phyloP scores from a whole-genome alignment of 2,113 vertebrate species.

The Anseranas semipalmata region DNA sequence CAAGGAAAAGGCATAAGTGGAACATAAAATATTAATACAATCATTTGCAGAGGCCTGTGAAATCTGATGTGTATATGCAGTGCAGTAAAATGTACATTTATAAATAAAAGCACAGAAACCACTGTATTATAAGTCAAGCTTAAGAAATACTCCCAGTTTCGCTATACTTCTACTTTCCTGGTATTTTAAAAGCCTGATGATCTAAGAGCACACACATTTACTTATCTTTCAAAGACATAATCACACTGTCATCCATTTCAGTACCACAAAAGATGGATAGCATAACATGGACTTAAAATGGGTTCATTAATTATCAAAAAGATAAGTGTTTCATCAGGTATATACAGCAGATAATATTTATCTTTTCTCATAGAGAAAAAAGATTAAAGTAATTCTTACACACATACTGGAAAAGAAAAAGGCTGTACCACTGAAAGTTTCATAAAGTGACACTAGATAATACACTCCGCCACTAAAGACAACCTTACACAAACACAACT shows the following conservation, averaged over 20 bases:
- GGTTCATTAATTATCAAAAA: conserved; percentile 83
- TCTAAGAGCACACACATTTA: conserved; percentile 81
- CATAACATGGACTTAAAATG: conserved; percentile 80
- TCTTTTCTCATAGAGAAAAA: conserved; percentile 78
- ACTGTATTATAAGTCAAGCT: conserved; percentile 35
- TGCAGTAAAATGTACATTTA: not conserved
- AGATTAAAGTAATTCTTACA: conserved; percentile 82
- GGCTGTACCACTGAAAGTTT: conserved; percentile 58
- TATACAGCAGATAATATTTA: conserved; percentile 84
- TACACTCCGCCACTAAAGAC: conserved; percentile 64
- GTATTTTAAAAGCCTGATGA: conserved; percentile 81
- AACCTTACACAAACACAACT: conserved; percentile 71
- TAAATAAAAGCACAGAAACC: not conserved
- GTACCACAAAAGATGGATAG: conserved; percentile 82
- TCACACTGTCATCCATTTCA: conserved; percentile 84
- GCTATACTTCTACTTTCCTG: conserved; percentile 63
- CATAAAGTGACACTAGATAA: conserved; percentile 73
- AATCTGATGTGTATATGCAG: not conserved
- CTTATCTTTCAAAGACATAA: conserved; percentile 85
- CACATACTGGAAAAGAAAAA: conserved; percentile 65
- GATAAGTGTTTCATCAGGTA: conserved; percentile 87
- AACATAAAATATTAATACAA: not conserved
- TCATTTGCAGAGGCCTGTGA: not conserved
- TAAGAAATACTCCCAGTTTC: conserved; percentile 59
- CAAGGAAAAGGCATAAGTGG: not conserved